phyloP scores from a whole-genome alignment of 2,113 vertebrate genomes.

The Ceratotherium simum region DNA sequence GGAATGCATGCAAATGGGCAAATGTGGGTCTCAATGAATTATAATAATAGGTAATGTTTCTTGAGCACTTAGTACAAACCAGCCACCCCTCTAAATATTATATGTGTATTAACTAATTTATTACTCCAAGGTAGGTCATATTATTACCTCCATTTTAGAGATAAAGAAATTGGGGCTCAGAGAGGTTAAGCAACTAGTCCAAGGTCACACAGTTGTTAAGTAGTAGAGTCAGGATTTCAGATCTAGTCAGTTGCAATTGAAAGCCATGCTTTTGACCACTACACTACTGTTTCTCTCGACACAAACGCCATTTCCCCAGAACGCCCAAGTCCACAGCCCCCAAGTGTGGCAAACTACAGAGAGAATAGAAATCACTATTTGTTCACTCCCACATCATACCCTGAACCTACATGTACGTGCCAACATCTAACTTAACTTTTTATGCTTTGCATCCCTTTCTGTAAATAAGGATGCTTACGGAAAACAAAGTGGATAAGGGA shows the following conservation, averaged over 20 bases:
- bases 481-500: background rate
- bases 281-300: background rate
- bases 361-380: background rate
- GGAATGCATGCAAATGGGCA: background rate
- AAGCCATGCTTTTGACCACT: background rate
- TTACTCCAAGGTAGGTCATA: background rate
- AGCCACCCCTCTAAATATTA: background rate
- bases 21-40: background rate
- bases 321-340: background rate
- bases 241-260: background rate
- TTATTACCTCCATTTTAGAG: slow-evolving; percentile 1
- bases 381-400: background rate
- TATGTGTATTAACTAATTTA: background rate
- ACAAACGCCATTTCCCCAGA: background rate
- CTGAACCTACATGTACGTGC: background rate
- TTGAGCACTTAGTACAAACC: background rate
- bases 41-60: background rate
- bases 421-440: background rate
- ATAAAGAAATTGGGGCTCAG: background rate
- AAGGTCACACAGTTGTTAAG: background rate
- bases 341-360: fast-evolving
- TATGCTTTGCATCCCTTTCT: background rate
- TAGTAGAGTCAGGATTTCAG: background rate
- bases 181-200: background rate
- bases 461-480: background rate